phyloP scores from a whole-genome alignment of 2,797 vertebrate species.

The Tenualosa ilisha region DNA sequence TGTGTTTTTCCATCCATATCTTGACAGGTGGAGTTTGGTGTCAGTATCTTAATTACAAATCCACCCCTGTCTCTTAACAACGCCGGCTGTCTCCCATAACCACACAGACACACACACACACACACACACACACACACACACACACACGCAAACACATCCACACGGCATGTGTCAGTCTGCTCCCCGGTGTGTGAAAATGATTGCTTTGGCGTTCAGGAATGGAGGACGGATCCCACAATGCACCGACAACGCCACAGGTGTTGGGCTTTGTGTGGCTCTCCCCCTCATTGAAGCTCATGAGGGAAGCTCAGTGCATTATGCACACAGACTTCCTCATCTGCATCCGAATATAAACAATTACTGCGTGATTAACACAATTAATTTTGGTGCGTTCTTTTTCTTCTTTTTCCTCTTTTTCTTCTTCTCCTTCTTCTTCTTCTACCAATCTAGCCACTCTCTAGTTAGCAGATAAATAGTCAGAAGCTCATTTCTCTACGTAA shows the following conservation, averaged over 20 bases:
- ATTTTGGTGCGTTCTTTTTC: neutral
- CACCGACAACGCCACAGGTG: neutral
- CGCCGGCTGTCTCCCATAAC: neutral
- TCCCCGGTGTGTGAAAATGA: neutral
- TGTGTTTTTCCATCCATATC: neutral
- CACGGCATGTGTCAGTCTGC: neutral
- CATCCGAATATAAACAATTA: constrained; percentile 16
- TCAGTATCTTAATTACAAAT: neutral
- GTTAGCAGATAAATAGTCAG: too few species aligned
- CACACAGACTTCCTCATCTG: constrained; percentile 9
- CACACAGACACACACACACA: too few species aligned
- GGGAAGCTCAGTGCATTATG: neutral
- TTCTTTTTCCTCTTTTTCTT: too few species aligned
- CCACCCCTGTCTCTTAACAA: neutral
- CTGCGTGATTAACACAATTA: neutral
- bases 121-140: neutral
- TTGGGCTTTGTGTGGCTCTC: neutral
- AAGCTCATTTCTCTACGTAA: neutral
- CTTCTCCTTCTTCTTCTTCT: too few species aligned
- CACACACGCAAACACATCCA: neutral
- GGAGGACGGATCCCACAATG: neutral
- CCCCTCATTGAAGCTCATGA: neutral
- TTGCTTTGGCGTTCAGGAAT: neutral
- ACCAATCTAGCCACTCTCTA: too few species aligned
- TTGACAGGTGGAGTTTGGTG: neutral